Base-by-base conservation (phyloP, 1,140 invertebrate species). In the Trichonephila inaurata region DNA sequence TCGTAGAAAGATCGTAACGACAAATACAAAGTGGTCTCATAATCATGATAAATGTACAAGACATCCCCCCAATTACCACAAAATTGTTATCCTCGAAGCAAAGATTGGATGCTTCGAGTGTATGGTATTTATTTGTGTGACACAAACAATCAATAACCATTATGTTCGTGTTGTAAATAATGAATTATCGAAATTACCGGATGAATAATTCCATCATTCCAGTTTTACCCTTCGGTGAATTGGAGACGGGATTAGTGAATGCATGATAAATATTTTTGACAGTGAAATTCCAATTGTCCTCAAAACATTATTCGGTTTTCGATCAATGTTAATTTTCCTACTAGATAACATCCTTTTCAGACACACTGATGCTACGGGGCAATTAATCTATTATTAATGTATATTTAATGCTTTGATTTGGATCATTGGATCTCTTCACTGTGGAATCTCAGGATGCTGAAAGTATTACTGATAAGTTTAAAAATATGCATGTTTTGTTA, bases 221-320 rank as follows among this genome's bases (percentile, higher is more conserved):
- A 19, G 62, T 64, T 64, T 64, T 64, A 64, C 18, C 62, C 62
- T 18, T 64, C 62, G 19, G 62, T 64, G 62, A 64, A 64, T 21
- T 16, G 21, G 4, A 18, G 62, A 64, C 18, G 62, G 62, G 16
- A 18, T 64, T 19, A 18, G 16, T 21, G 62, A 19, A 64, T 64
- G 18, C 21, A 77, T 77, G 72, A 77, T 77, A 77, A 77, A 77
- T 40, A 77, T 77, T 40, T 40, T 77, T 77, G 72, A 77, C 72
- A 77, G 72, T 77, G 28, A 77, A 77, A 40, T 77, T 28, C 16
- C 33, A 28, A 40, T 40, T 77, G 72, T 77, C 72, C 72, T 18
- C 72, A 40, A 77, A 77, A 77, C 33, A 40, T 33, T 14, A 77
- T 19, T 77, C 18, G 33, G 28, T 40, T 33, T 77, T 3, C 28